Evolutionary conservation across 2,888 invertebrate genomes (phyloP), one percentile per base, ranked within the genome.

Genomic region (Quadroppia sp.): DNA sequence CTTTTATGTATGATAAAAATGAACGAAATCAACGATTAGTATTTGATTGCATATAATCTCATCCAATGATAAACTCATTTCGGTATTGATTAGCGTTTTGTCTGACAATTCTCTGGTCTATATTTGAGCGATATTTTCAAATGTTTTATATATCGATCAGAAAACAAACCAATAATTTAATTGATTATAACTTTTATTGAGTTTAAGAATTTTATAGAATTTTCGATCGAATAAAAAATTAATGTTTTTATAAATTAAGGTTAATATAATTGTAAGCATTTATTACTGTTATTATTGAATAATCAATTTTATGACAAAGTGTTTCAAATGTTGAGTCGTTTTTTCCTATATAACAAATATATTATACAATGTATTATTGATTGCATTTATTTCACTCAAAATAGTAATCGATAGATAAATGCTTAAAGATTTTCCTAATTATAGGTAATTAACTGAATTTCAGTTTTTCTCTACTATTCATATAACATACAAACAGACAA

Each of bases 131-230:
- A n/a, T n/a, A n/a, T n/a, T n/a, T n/a, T n/a, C n/a, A n/a, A 50
- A n/a, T 20, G 50, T 7, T n/a, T 50, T 20, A 56, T n/a, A 28
- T 56, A 25, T 28, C n/a, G n/a, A 23, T 28, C 11, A 56, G 11
- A 56, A 56, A 56, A 56, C 56, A 25, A 56, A 56, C 56, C 17
- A 28, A 56, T 56, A 56, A 56, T 56, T 56, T 56, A 56, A 56
- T 56, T 56, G 28, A 56, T 56, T 56, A 56, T 56, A 56, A 56
- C 56, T 25, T 56, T 56, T 20, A n/a, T 4, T 28, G 9, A 25
- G 30, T 25, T 23, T 9, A 2, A 56, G 28, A 7, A 23, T 25
- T 56, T 56, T 56, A 56, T 56, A 15, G 1, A 25, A 28, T 13
- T 56, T 28, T 2, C 13, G 30, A 28, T 23, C 13, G n/a, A 20